Evolutionary conservation across 2,797 vertebrate species (phyloP).

Genomic region (Forpus xanthops): DNA sequence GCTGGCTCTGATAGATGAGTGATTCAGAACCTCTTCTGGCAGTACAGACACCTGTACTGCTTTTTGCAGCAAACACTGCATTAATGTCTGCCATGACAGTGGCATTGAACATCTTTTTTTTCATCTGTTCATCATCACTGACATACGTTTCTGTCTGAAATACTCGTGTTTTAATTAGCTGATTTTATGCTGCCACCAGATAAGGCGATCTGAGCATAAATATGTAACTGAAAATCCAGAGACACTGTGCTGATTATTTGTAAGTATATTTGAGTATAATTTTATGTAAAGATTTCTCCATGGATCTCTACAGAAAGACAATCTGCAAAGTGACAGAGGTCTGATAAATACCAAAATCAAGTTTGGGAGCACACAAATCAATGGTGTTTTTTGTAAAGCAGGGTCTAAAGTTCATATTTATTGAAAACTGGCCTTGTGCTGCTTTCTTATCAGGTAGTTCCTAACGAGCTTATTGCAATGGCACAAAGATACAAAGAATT

Average conservation of each 20-base stretch:
- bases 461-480: conserved; percentile 87
- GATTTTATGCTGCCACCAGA: not conserved
- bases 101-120: not conserved
- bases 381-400: not conserved
- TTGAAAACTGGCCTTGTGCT: not conserved
- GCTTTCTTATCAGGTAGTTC: conserved; percentile 81
- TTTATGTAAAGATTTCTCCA: not conserved
- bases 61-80: not conserved
- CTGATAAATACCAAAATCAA: not conserved
- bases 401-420: not conserved
- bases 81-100: not conserved
- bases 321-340: not conserved
- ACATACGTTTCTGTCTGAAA: not conserved
- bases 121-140: not conserved
- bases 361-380: not conserved
- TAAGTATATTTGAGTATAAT: not conserved
- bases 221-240: not conserved
- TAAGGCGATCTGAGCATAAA: not conserved
- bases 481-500: conserved; percentile 88
- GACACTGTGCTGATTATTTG: not conserved
- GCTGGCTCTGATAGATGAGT: not conserved
- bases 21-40: not conserved
- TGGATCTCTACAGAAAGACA: not conserved
- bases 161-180: not conserved
- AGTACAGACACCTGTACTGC: not conserved